Evolutionary conservation across 2,888 invertebrate genomes (phyloP), one percentile per base, ranked within the genome.

Genomic region (Parelbella ahira): DNA sequence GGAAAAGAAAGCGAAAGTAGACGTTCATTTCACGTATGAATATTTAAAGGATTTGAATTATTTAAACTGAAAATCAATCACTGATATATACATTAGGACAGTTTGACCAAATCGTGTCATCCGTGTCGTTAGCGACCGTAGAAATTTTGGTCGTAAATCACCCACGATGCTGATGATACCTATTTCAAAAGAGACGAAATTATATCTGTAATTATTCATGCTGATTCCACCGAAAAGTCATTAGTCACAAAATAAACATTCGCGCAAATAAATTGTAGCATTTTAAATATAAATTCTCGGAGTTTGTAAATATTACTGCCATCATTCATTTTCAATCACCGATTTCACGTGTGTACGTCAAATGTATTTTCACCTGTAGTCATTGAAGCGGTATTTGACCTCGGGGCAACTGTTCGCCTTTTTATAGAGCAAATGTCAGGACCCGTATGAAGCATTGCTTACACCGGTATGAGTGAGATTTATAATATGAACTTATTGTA

Each of bases 81-180:
- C 9, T 15, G 24, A 36, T 36, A 25, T 25, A 21, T 15, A 36
- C 36, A 33, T 20, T 3, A 10, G 10, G 10, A 30, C n/a, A 24
- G 13, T 42, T 34, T 21, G 21, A 42, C 23, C 23, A 28, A 42
- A 28, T 36, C 42, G 9, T 33, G 25, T 42, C 41, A 8, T 30
- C n/a, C 29, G 32, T 42, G 41, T 45, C 49, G 33, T 43, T 47
- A 43, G 37, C 45, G 15, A 18, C 32, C 29, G 33, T 21, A 48
- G 50, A 67, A 65, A 65, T 68, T 61, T 61, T 41, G 52, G 52
- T 51, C 57, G 72, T 74, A 73, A 75, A 74, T 75, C 70, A 73
- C 57, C 53, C 38, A 36, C 51, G 56, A 53, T 56, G 55, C 67
- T 30, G 30, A 66, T 61, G 67, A 68, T 60, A 45, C 61, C 56